Conservation (phyloP, 2,113 vertebrate genomes). For the Vanacampus margaritifer region DNA sequence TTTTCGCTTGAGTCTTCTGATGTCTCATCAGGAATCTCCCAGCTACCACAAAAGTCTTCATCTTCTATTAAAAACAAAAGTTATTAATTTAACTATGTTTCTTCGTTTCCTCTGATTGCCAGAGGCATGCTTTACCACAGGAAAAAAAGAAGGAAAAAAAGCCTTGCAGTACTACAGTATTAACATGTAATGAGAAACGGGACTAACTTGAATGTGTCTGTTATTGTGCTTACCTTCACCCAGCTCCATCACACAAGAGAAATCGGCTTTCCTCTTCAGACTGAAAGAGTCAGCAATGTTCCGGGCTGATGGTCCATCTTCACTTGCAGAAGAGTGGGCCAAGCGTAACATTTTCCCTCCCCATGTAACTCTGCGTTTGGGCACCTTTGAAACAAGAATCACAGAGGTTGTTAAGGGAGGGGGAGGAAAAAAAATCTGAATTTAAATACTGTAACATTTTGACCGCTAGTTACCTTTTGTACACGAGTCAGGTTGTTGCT, state of each 20-base stretch:
- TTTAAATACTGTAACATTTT: fast-evolving
- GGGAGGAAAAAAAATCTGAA: not conserved
- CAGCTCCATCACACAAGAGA: slow-evolving; percentile 53
- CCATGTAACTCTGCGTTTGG: slow-evolving; percentile 90
- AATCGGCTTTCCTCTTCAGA: slow-evolving; percentile 48
- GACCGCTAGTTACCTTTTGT: slow-evolving; percentile 66
- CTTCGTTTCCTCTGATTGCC: too few relatives aligned
- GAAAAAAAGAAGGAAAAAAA: not conserved
- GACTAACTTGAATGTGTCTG: not conserved
- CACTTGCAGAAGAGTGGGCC: not conserved
- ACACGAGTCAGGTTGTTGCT: slow-evolving; percentile 65
- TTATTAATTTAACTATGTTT: too few relatives aligned
- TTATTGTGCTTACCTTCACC: slow-evolving; percentile 71
- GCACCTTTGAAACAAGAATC: slow-evolving; percentile 64
- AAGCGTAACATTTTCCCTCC: slow-evolving; percentile 77
- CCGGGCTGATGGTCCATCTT: slow-evolving; percentile 6
- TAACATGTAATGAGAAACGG: not conserved
- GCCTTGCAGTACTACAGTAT: not conserved
- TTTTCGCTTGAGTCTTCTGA: slow-evolving; percentile 57
- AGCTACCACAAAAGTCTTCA: slow-evolving; percentile 59
- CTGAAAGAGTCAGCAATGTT: slow-evolving; percentile 50
- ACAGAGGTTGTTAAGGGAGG: not conserved
- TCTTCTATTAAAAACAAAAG: slow-evolving; percentile 46
- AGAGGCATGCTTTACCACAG: too few relatives aligned
- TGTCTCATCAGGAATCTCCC: slow-evolving; percentile 54